These are phyloP conservation scores for Platorchestia sp. DNA, from an alignment of 1,140 invertebrate species.

Conservation along the genomic window DNA sequence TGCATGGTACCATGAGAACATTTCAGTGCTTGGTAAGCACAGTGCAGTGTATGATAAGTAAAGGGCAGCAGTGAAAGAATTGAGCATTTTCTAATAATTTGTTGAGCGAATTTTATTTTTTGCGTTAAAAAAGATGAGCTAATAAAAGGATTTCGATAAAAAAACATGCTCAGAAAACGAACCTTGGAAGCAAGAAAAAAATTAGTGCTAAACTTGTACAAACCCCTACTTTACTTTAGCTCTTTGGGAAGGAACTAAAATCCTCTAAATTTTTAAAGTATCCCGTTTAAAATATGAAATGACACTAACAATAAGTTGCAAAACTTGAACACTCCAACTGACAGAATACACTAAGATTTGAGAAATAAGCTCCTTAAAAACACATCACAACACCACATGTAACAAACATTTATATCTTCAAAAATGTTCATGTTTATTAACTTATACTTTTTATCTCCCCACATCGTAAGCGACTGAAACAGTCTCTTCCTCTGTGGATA, in stretches of 20 bases:
- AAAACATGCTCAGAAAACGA: not conserved
- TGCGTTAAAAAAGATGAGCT: not conserved
- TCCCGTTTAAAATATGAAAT: too few relatives aligned
- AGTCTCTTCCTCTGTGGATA: too few relatives aligned
- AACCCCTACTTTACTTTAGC: not conserved
- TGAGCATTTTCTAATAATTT: not conserved
- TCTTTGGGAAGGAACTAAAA: not conserved
- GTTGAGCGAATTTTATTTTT: not conserved
- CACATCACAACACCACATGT: not conserved
- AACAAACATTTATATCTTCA: too few relatives aligned
- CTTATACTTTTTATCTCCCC: too few relatives aligned
- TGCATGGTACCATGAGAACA: too few relatives aligned
- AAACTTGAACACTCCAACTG: not conserved
- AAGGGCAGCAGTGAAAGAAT: not conserved
- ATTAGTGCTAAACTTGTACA: not conserved
- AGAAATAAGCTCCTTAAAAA: not conserved
- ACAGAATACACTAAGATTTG: not conserved
- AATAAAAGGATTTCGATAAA: not conserved
- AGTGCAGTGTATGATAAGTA: too few relatives aligned
- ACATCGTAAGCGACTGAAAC: too few relatives aligned
- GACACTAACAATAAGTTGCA: too few relatives aligned
- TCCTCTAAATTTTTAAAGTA: too few relatives aligned
- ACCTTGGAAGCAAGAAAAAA: not conserved
- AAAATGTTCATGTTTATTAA: too few relatives aligned
- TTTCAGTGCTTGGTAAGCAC: not conserved